These are phyloP conservation scores for Thomomys bottae DNA, from an alignment of 2,113 vertebrate species.

Conservation along the genomic window DNA sequence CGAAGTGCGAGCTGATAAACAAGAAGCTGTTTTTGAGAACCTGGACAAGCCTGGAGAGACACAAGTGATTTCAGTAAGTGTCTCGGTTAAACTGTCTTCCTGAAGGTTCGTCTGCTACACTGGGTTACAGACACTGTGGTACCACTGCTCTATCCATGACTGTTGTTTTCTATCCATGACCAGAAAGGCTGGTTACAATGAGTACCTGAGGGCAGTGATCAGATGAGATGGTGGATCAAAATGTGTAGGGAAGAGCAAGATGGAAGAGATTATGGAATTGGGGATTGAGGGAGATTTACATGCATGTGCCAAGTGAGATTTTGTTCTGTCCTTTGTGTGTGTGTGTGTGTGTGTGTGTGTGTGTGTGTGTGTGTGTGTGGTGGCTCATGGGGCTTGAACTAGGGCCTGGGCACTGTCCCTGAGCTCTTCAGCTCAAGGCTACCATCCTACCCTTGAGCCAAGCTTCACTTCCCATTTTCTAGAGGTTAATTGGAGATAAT, in stretches of 20 bases:
- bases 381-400: too few species aligned
- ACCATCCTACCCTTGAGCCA: too few species aligned
- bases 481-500: too few species aligned
- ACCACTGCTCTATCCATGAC: accelerated
- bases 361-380: too few species aligned
- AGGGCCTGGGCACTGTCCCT: too few species aligned
- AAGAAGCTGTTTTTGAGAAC: slow-evolving; percentile 96
- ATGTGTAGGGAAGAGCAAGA: neutral
- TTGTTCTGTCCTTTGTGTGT: neutral
- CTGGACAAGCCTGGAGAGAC: slow-evolving; percentile 93
- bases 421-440: too few species aligned
- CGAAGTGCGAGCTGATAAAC: slow-evolving; percentile 94
- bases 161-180: accelerated
- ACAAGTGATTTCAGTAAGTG: slow-evolving; percentile 89
- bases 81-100: neutral
- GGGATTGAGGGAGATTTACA: neutral
- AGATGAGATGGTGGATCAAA: neutral
- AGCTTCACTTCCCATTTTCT: too few species aligned
- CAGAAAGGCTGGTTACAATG: neutral
- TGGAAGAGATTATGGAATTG: neutral
- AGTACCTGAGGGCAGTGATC: neutral
- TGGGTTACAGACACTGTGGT: accelerated
- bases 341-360: too few species aligned
- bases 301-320: neutral
- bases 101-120: neutral